These are phyloP conservation scores for Theonella swinhoei DNA, from an alignment of 37 sponge, comb jelly and placozoan species.

Conservation along the genomic window DNA sequence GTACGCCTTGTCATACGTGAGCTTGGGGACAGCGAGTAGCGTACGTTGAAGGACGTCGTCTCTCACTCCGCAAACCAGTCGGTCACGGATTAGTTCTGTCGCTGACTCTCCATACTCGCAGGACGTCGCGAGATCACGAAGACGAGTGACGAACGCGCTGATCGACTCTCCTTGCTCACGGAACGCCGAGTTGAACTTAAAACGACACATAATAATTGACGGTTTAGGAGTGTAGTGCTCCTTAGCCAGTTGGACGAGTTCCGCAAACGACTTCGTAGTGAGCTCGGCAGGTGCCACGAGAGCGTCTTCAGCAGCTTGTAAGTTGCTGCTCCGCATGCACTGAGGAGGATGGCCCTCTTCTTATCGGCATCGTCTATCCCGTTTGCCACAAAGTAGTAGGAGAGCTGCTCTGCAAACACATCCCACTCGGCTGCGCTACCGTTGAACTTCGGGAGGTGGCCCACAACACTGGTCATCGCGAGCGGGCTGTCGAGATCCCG, in stretches of 20 bases:
- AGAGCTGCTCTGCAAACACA: background rate
- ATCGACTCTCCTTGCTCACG: background rate
- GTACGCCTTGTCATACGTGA: background rate
- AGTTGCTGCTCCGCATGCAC: background rate
- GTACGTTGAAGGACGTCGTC: background rate
- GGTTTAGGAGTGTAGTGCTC: background rate
- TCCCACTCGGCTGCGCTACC: conserved; percentile 1
- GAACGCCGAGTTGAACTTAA: background rate
- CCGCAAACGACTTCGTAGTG: background rate
- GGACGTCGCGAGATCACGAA: background rate
- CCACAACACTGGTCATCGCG: background rate
- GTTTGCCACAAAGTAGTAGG: conserved; percentile 3
- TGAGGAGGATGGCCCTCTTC: conserved; percentile 10
- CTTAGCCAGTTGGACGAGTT: background rate
- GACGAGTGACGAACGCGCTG: background rate
- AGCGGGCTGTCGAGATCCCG: background rate
- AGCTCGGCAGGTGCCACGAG: background rate
- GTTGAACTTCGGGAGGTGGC: background rate
- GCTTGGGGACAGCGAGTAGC: background rate
- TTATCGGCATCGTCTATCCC: background rate
- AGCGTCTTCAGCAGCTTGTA: conserved; percentile 1
- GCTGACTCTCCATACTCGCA: background rate
- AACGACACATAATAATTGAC: background rate
- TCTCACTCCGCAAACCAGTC: background rate
- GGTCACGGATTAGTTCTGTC: background rate